Conservation (phyloP, 2,888 invertebrate genomes). For the Nycteola revayana region DNA sequence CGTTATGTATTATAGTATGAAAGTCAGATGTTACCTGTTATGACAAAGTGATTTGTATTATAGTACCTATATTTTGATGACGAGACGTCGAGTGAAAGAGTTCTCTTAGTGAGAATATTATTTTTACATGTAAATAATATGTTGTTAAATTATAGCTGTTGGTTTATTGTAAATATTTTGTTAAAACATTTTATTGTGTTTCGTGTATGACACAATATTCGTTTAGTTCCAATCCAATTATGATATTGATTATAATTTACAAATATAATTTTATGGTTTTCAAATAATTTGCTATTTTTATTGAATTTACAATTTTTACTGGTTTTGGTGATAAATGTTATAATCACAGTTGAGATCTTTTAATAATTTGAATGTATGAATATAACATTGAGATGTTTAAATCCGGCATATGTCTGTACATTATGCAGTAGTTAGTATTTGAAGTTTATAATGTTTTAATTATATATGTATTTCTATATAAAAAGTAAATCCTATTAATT, state of each 20-base stretch:
- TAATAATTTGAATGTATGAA: too few relatives aligned
- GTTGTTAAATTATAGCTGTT: slow-evolving; percentile 78
- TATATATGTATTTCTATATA: too few relatives aligned
- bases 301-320: slow-evolving; percentile 10
- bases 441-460: too few relatives aligned
- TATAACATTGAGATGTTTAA: too few relatives aligned
- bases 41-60: slow-evolving; percentile 79
- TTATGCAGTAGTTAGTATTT: too few relatives aligned
- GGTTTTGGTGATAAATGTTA: slow-evolving; percentile 32
- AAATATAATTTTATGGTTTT: slow-evolving; percentile 45
- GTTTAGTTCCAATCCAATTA: slow-evolving; percentile 52
- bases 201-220: slow-evolving; percentile 53
- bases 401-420: too few relatives aligned
- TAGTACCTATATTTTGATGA: slow-evolving; percentile 51
- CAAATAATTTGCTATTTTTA: slow-evolving; percentile 36
- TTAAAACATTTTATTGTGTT: slow-evolving; percentile 67
- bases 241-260: slow-evolving; percentile 56
- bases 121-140: slow-evolving; percentile 70
- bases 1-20: slow-evolving; percentile 79
- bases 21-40: slow-evolving; percentile 83
- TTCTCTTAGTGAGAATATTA: slow-evolving; percentile 55
- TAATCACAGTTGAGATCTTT: slow-evolving; percentile 32
- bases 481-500: too few relatives aligned
- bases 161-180: slow-evolving; percentile 80
- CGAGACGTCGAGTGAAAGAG: slow-evolving; percentile 49